Conservation (phyloP, 2,797 vertebrate species). For the Takifugu rubripes region DNA sequence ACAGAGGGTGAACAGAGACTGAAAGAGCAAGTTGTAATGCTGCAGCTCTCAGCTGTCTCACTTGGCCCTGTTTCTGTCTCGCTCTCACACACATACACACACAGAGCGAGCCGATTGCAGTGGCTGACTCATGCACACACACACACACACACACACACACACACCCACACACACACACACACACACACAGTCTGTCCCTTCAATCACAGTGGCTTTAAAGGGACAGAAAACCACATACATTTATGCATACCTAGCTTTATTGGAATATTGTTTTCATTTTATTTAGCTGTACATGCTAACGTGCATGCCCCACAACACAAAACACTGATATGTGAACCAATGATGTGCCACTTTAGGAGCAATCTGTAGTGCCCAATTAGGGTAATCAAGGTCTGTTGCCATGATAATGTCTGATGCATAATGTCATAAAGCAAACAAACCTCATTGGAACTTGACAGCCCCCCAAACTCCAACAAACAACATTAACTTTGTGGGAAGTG, state of each 20-base stretch:
- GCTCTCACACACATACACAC: constrained; percentile 18
- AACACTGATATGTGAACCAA: not conserved
- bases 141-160: constrained; percentile 52
- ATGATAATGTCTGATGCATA: not conserved
- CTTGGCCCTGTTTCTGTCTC: constrained; percentile 1
- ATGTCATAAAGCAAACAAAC: not conserved
- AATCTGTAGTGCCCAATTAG: not conserved
- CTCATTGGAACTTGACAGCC: not conserved
- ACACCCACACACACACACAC: constrained; percentile 53
- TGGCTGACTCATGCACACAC: constrained; percentile 64
- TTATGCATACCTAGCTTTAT: constrained; percentile 51
- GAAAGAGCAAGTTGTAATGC: constrained; percentile 31
- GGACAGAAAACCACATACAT: constrained; percentile 41
- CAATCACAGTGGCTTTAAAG: constrained; percentile 70
- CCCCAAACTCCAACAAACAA: not conserved
- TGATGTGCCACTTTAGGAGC: not conserved
- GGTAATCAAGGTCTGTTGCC: not conserved
- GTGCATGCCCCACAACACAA: too few species aligned
- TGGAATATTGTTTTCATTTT: not conserved
- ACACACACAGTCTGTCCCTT: constrained; percentile 50
- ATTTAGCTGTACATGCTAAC: too few species aligned
- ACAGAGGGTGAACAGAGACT: constrained; percentile 14
- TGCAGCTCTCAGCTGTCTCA: constrained; percentile 53
- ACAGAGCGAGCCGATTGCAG: constrained; percentile 32
- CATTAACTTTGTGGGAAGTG: too few species aligned